These are phyloP conservation scores for Battus philenor DNA, from an alignment of 1,140 invertebrate species.

Conservation along the genomic window DNA sequence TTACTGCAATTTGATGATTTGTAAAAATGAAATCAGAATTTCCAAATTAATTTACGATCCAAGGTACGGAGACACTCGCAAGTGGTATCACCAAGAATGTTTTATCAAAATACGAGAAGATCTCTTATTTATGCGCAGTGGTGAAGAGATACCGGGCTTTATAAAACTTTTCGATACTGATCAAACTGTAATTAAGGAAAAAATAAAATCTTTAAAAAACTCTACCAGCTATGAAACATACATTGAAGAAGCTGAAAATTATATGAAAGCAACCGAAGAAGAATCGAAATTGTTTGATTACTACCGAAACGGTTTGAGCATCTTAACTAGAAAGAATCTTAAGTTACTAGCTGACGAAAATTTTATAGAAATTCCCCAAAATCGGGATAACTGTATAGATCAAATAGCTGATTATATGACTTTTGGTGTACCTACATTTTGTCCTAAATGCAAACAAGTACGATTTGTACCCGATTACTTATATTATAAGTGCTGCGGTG, in stretches of 20 bases:
- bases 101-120: neutral
- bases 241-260: too few species aligned
- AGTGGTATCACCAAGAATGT: neutral
- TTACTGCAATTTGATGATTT: neutral
- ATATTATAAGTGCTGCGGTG: too few species aligned
- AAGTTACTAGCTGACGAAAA: too few species aligned
- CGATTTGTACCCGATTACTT: too few species aligned
- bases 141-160: neutral
- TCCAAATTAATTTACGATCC: conserved; percentile 3
- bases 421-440: too few species aligned
- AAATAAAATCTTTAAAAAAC: neutral
- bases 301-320: too few species aligned
- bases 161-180: neutral
- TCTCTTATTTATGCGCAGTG: neutral
- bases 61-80: neutral
- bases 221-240: neutral
- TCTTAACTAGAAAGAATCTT: too few species aligned
- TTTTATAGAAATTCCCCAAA: neutral
- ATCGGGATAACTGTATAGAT: conserved; percentile 1
- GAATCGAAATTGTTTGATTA: too few species aligned
- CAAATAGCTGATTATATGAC: too few species aligned
- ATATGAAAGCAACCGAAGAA: too few species aligned
- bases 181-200: neutral
- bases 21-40: conserved; percentile 7
- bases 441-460: too few species aligned